A percentile compares a stretch with the other conserved stretches of the same genome.
phyloP scores from a whole-genome alignment of 2,113 vertebrate genomes.

The Zosterops japonicus region DNA sequence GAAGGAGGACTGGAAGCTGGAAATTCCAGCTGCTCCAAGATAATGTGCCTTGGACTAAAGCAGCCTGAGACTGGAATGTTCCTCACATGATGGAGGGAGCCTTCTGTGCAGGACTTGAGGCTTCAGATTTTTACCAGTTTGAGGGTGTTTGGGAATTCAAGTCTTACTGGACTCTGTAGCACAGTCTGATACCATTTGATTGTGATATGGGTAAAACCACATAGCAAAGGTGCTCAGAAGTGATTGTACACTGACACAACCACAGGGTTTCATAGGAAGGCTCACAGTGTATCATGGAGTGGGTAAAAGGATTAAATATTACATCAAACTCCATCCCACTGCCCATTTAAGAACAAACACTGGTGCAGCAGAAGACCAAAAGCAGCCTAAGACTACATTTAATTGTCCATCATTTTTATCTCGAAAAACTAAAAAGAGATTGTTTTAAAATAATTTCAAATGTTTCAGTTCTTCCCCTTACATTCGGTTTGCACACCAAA shows the following conservation, averaged over 20 bases:
- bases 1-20: neutral
- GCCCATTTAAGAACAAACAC: neutral
- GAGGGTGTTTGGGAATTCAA: neutral
- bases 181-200: neutral
- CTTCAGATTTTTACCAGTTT: neutral
- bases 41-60: neutral
- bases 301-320: neutral
- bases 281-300: neutral
- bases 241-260: neutral
- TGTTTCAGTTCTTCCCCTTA: neutral
- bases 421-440: neutral
- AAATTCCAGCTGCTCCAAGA: neutral
- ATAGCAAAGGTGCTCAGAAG: neutral
- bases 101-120: neutral
- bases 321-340: neutral
- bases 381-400: neutral
- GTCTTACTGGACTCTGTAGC: neutral
- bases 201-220: neutral
- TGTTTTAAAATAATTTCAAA: neutral
- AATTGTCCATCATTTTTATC: neutral
- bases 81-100: neutral
- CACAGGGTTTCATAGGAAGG: neutral
- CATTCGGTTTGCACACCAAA: neutral
- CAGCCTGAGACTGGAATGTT: neutral
- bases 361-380: neutral